These are phyloP conservation scores for Poecilia latipinna DNA, from an alignment of 2,113 vertebrate genomes.

Conservation along the genomic window DNA sequence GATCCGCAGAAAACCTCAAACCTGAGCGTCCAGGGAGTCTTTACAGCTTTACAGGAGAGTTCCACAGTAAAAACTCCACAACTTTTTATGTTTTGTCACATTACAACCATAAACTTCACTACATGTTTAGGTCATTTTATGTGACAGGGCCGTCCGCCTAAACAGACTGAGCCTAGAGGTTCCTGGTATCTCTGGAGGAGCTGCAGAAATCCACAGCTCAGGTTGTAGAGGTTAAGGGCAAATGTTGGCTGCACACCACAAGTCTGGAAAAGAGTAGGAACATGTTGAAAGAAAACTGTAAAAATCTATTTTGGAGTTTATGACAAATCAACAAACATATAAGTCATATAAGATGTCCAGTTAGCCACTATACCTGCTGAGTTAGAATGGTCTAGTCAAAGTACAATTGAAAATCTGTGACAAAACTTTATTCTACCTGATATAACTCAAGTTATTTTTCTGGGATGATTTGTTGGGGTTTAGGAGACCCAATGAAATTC, in stretches of 20 bases:
- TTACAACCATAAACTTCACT: neutral
- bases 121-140: neutral
- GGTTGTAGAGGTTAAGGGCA: too few species aligned
- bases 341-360: too few species aligned
- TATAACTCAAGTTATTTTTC: too few species aligned
- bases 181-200: too few species aligned
- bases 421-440: neutral
- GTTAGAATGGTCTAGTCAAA: neutral
- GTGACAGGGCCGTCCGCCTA: neutral
- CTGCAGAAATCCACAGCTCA: too few species aligned
- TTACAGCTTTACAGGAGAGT: neutral
- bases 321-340: neutral
- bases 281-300: too few species aligned
- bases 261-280: too few species aligned
- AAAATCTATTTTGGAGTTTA: neutral
- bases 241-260: too few species aligned
- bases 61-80: neutral
- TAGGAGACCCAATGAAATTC: neutral
- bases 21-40: neutral
- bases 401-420: neutral
- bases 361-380: neutral
- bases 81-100: neutral
- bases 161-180: too few species aligned
- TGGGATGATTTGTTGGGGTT: neutral
- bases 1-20: constrained; percentile 3